Percentiles rank a stretch among this genome's conserved stretches.
These are phyloP conservation scores for Vanessa atalanta DNA, from an alignment of 1,140 invertebrate species.

Conservation along the genomic window DNA sequence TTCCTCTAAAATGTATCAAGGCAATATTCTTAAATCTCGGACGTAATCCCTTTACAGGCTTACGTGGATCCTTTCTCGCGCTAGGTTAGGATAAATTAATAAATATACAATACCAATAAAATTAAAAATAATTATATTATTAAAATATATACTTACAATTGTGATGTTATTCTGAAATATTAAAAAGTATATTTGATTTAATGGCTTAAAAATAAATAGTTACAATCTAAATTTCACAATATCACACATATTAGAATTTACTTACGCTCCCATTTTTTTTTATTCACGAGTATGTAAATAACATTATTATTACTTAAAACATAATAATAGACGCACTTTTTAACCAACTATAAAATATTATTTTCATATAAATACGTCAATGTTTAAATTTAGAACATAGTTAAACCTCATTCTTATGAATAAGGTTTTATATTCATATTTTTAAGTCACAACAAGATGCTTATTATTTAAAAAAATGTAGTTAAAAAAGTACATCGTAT, in stretches of 20 bases:
- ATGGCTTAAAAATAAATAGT: background rate
- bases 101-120: constrained; percentile 1
- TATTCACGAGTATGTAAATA: background rate
- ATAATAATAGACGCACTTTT: background rate
- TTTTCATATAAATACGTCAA: background rate
- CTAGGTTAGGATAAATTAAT: constrained; percentile 21
- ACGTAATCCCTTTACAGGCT: constrained; percentile 40
- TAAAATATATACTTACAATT: constrained; percentile 42
- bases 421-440: background rate
- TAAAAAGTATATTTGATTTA: background rate
- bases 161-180: constrained; percentile 36
- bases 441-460: no score
- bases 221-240: background rate
- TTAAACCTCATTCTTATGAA: background rate
- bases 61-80: constrained; percentile 37
- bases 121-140: constrained; percentile 9
- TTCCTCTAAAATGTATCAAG: constrained; percentile 44
- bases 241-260: background rate
- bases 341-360: background rate
- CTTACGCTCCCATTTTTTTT: constrained; percentile 27
- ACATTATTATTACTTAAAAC: background rate
- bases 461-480: background rate
- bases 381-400: background rate
- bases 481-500: no score
- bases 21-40: constrained; percentile 48